Evolutionary conservation across 2,888 invertebrate species (phyloP).

Genomic region (Quadriops clusia): DNA sequence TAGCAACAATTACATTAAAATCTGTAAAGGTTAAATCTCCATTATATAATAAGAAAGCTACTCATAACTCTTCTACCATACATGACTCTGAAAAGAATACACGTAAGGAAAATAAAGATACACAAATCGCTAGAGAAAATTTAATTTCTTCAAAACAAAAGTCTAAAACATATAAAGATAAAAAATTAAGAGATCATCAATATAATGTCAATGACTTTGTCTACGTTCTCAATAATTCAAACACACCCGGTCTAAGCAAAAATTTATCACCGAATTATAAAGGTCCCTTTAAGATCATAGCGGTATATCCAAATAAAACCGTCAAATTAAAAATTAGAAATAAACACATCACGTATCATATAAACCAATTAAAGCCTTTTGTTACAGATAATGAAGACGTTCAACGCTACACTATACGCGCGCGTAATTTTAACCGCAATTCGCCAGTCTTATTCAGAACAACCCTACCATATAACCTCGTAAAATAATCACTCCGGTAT

Average conservation of each 20-base stretch:
- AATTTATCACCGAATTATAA: constrained; percentile 13
- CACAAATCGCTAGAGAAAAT: constrained; percentile 20
- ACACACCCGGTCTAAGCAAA: constrained; percentile 10
- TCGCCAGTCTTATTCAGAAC: not conserved
- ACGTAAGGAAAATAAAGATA: too few relatives aligned
- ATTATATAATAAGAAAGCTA: too few relatives aligned
- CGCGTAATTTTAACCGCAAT: too few relatives aligned
- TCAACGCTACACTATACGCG: constrained; percentile 1
- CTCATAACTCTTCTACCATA: too few relatives aligned
- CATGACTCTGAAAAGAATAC: too few relatives aligned
- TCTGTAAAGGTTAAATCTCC: too few relatives aligned
- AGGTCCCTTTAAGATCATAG: constrained; percentile 14
- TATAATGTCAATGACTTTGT: constrained; percentile 19
- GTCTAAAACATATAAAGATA: constrained; percentile 18
- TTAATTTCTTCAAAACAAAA: constrained; percentile 16
- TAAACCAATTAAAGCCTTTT: too few relatives aligned
- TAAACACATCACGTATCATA: too few relatives aligned
- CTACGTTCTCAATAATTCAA: constrained; percentile 13
- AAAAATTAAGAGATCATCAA: constrained; percentile 13
- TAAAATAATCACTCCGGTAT: constrained; percentile 5
- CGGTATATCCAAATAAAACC: constrained; percentile 15
- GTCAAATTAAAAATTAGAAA: too few relatives aligned
- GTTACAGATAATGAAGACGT: constrained; percentile 7
- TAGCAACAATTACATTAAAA: too few relatives aligned
- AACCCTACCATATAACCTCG: not conserved